Evolutionary conservation across 2,113 vertebrate genomes (phyloP).

Genomic region (Stomatorhinus ivindoensis): DNA sequence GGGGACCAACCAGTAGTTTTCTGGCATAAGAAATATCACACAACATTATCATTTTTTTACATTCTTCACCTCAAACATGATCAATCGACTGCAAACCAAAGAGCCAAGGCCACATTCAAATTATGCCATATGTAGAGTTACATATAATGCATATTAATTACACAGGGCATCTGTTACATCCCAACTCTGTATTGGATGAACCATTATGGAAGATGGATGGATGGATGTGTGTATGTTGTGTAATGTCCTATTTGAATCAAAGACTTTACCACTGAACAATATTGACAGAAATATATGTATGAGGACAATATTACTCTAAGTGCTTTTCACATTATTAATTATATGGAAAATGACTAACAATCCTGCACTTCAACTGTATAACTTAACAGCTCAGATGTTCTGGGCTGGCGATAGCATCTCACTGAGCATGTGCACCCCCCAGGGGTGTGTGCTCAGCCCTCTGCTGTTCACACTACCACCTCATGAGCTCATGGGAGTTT

Average conservation of each 20-base stretch:
- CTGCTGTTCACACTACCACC: neutral
- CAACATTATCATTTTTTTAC: neutral
- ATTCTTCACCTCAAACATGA: neutral
- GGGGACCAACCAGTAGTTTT: neutral
- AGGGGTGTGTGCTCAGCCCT: neutral
- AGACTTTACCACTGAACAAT: neutral
- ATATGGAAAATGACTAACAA: neutral
- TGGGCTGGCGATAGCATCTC: neutral
- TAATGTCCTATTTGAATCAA: neutral
- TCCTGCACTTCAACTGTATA: neutral
- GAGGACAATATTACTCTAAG: neutral
- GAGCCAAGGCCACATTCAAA: neutral
- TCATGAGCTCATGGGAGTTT: neutral
- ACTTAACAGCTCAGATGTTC: neutral
- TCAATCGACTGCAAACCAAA: neutral
- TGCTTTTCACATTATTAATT: neutral
- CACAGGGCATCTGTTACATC: neutral
- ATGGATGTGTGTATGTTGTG: neutral
- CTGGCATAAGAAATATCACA: neutral
- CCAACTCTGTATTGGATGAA: neutral
- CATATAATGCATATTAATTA: neutral
- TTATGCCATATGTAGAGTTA: neutral
- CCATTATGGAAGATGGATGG: neutral
- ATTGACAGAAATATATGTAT: neutral
- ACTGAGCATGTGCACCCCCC: neutral